Evolutionary conservation across 2,888 invertebrate genomes (phyloP).

Genomic region (Cerastis leucographa): DNA sequence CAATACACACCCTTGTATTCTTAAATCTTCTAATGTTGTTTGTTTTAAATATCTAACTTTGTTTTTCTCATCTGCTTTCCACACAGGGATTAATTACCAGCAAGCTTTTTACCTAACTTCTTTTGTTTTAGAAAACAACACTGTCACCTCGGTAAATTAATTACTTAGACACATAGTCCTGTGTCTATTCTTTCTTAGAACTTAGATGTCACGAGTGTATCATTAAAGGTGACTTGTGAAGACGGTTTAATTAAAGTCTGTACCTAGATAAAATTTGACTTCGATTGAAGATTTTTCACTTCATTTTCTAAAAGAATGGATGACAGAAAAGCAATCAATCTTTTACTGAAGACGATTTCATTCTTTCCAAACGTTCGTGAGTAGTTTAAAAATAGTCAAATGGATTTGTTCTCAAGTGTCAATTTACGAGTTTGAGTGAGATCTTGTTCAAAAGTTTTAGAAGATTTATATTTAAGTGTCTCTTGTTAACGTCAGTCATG

Average conservation of each 20-base stretch:
- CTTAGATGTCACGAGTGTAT: slow-evolving; percentile 46
- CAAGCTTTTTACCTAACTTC: slow-evolving; percentile 27
- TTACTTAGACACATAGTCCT: slow-evolving; percentile 36
- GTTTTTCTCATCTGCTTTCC: slow-evolving; percentile 27
- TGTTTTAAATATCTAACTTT: slow-evolving; percentile 27
- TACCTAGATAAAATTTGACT: slow-evolving; percentile 37
- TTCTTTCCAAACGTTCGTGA: slow-evolving; percentile 39
- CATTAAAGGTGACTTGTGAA: slow-evolving; percentile 40
- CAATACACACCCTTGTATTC: neutral
- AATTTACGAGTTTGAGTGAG: slow-evolving; percentile 7
- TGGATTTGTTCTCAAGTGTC: slow-evolving; percentile 38
- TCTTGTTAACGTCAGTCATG: neutral
- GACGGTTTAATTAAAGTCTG: slow-evolving; percentile 50
- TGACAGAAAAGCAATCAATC: slow-evolving; percentile 55
- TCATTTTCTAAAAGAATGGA: slow-evolving; percentile 38
- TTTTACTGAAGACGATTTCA: slow-evolving; percentile 40
- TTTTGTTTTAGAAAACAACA: slow-evolving; percentile 40
- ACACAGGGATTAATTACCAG: slow-evolving; percentile 31
- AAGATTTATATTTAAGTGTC: neutral
- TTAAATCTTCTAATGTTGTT: slow-evolving; percentile 19
- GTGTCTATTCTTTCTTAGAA: slow-evolving; percentile 51
- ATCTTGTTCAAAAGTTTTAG: slow-evolving; percentile 4
- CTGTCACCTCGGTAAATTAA: slow-evolving; percentile 57
- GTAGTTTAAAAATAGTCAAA: slow-evolving; percentile 42
- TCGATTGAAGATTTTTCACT: slow-evolving; percentile 37